Percentiles rank a stretch among this genome's conserved stretches.
phyloP scores from a whole-genome alignment of 2,797 vertebrate genomes.

The Microhierax caerulescens region DNA sequence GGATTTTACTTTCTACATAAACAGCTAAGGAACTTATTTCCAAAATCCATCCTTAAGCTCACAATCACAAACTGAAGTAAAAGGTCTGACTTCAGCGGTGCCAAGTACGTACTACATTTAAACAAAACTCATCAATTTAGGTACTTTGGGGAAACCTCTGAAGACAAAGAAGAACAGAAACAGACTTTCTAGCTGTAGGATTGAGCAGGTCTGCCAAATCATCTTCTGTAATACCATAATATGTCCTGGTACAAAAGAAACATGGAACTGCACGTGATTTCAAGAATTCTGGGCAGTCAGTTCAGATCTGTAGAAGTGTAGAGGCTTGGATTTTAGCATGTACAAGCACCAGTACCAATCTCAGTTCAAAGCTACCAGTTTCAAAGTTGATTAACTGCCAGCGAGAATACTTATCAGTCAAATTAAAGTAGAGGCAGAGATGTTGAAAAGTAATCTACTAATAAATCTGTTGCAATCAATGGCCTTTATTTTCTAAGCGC shows the following conservation, averaged over 20 bases:
- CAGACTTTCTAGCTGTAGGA: background rate
- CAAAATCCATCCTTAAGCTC: background rate
- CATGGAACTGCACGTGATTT: background rate
- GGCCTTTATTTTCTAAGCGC: background rate
- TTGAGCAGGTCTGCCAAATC: background rate
- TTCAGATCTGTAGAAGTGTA: background rate
- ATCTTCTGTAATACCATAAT: background rate
- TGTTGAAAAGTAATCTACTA: background rate
- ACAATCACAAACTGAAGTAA: background rate
- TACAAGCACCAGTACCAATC: background rate
- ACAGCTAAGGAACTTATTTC: background rate
- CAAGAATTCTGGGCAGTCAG: background rate
- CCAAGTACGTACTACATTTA: background rate
- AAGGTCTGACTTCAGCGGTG: background rate
- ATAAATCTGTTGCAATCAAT: background rate
- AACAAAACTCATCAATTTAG: background rate
- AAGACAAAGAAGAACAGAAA: background rate
- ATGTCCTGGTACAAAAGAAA: background rate
- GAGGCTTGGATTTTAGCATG: background rate
- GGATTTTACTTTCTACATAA: background rate
- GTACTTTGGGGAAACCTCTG: background rate
- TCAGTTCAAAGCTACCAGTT: background rate
- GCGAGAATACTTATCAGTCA: background rate
- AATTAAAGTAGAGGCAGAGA: background rate
- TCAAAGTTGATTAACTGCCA: background rate